Evolutionary conservation across 1,140 invertebrate genomes (phyloP).

Genomic region (Ooceraea biroi): DNA sequence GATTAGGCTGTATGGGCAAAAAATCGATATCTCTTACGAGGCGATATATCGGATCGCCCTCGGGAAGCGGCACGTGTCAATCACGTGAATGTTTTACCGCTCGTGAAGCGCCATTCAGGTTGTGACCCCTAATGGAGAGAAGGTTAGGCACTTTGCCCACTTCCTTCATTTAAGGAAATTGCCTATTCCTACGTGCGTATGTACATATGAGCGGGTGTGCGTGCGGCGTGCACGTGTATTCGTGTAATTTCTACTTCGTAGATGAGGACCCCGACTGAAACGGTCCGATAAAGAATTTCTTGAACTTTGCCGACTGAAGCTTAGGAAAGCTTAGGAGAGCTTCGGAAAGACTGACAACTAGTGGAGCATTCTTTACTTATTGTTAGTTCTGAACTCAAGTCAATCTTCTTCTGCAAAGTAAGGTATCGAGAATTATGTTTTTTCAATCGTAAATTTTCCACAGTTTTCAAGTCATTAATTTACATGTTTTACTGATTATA

Average conservation of each 20-base stretch:
- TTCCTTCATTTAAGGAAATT: slow-evolving; percentile 74
- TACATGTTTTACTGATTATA: too few relatives aligned
- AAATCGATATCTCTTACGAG: slow-evolving; percentile 25
- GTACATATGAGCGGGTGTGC: background rate
- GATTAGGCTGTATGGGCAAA: background rate
- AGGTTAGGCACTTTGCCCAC: slow-evolving; percentile 69
- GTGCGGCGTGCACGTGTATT: too few relatives aligned
- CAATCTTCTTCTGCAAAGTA: too few relatives aligned
- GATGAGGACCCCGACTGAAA: background rate
- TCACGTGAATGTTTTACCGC: slow-evolving; percentile 61
- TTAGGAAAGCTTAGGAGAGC: background rate
- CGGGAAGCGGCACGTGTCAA: slow-evolving; percentile 61
- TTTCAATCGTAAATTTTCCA: background rate
- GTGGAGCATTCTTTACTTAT: too few relatives aligned
- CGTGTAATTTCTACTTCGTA: slow-evolving; percentile 52
- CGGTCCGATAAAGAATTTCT: background rate
- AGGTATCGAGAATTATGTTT: too few relatives aligned
- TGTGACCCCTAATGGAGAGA: slow-evolving; percentile 68
- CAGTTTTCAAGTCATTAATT: too few relatives aligned
- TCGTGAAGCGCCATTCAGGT: slow-evolving; percentile 66
- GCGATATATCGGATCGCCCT: background rate
- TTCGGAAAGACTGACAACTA: background rate
- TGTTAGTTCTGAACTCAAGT: too few relatives aligned
- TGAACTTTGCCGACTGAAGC: background rate
- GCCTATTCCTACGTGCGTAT: slow-evolving; percentile 29